These are phyloP conservation scores for Melipona beecheii DNA, from an alignment of 2,888 invertebrate species.

Conservation along the genomic window DNA sequence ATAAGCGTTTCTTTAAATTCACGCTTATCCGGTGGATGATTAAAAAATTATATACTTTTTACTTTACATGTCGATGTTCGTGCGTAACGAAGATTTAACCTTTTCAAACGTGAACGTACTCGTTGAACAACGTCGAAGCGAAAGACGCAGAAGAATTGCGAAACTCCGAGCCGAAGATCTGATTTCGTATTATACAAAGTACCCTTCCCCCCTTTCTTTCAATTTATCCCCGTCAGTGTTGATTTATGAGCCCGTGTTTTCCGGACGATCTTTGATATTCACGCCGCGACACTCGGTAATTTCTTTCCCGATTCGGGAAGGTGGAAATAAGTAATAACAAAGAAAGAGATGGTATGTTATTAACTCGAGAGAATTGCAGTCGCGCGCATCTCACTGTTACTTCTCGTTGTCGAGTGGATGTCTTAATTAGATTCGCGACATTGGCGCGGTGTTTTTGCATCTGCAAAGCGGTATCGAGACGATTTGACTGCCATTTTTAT, in stretches of 20 bases:
- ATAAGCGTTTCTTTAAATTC: too few species aligned
- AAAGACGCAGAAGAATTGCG: background rate
- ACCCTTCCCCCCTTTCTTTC: background rate
- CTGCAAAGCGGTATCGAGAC: too few species aligned
- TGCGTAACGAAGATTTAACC: background rate
- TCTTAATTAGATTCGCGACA: background rate
- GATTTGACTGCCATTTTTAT: background rate
- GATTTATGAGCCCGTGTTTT: background rate
- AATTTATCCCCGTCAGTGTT: background rate
- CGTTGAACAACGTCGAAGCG: background rate
- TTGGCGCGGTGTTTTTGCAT: too few species aligned
- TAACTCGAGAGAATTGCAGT: background rate
- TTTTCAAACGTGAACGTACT: background rate
- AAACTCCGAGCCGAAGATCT: background rate
- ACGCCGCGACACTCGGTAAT: background rate
- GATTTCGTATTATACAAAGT: background rate
- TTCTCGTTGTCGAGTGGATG: background rate
- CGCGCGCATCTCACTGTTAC: too few species aligned
- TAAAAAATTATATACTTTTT: too few species aligned
- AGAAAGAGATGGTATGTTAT: background rate
- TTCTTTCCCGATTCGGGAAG: background rate
- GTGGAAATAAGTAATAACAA: background rate
- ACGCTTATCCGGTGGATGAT: too few species aligned
- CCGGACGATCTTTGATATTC: background rate
- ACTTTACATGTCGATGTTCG: background rate